phyloP scores from a whole-genome alignment of 2,113 vertebrate genomes.

The Noctilio leporinus region DNA sequence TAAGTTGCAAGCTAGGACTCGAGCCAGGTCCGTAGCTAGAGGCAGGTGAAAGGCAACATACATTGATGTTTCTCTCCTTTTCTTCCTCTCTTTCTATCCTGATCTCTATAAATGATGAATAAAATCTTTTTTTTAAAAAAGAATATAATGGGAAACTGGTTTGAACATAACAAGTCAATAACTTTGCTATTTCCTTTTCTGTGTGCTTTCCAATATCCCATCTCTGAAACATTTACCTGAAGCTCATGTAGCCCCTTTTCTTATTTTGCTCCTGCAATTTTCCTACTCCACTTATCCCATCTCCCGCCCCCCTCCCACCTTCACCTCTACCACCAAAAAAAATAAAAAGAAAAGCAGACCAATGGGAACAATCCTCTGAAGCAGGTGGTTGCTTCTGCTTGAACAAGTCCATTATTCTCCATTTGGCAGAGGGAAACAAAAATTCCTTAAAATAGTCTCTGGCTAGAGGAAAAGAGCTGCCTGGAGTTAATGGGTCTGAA shows the following conservation, averaged over 20 bases:
- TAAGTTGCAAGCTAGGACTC: no score
- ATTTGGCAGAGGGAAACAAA: background rate
- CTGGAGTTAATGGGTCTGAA: background rate
- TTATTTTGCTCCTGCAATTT: background rate
- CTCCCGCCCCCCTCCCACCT: accelerated
- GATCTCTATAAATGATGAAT: no score
- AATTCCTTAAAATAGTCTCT: background rate
- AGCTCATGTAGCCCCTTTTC: background rate
- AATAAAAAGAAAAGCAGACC: background rate
- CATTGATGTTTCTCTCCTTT: no score
- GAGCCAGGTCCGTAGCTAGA: no score
- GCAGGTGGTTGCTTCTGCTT: background rate
- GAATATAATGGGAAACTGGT: no score
- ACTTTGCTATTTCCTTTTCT: background rate
- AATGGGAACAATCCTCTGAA: background rate
- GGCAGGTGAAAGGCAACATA: no score
- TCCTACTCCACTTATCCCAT: accelerated
- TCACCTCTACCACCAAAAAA: background rate
- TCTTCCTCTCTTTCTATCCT: no score
- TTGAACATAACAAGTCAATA: background rate
- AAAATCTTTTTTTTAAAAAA: no score
- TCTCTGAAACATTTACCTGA: background rate
- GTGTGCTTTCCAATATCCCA: background rate
- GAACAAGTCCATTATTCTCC: background rate
- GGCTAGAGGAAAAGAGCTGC: background rate